A percentile compares a stretch with the other conserved stretches of the same genome.
Evolutionary conservation across 2,888 invertebrate genomes (phyloP).

Genomic region (Amblyjoppa proteus): DNA sequence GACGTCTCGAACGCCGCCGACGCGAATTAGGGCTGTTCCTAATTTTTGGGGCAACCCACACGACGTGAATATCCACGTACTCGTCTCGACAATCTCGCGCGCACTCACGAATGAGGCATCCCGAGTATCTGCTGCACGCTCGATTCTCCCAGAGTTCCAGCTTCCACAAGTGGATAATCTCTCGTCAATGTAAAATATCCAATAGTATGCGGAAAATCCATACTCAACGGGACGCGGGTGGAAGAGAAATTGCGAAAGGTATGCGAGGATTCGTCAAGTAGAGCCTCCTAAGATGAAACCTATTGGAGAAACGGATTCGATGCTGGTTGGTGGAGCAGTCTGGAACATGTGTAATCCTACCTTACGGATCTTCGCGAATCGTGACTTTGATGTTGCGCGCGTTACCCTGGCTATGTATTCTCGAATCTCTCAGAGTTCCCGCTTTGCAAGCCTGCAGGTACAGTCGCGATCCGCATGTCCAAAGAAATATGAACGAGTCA

Average conservation of each 20-base stretch:
- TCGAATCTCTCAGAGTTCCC: conserved; percentile 39
- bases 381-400: conserved; percentile 57
- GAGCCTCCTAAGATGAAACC: conserved; percentile 32
- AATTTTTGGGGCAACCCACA: conserved; percentile 61
- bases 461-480: conserved; percentile 8
- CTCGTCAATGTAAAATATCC: conserved; percentile 13
- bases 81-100: conserved; percentile 27
- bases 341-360: conserved; percentile 63
- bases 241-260: conserved; percentile 46
- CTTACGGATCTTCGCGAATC: conserved; percentile 63
- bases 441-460: neutral
- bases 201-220: conserved; percentile 20
- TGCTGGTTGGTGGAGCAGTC: conserved; percentile 28
- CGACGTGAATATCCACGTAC: conserved; percentile 41
- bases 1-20: conserved; percentile 56
- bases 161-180: conserved; percentile 1
- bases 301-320: conserved; percentile 58
- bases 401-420: neutral
- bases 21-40: conserved; percentile 60
- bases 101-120: conserved; percentile 44
- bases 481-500: no score
- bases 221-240: conserved; percentile 45
- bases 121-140: conserved; percentile 34
- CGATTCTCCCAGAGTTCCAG: conserved; percentile 54
- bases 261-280: conserved; percentile 38